Conservation (phyloP, 2,888 invertebrate species). For the Choreutis nemorana region DNA sequence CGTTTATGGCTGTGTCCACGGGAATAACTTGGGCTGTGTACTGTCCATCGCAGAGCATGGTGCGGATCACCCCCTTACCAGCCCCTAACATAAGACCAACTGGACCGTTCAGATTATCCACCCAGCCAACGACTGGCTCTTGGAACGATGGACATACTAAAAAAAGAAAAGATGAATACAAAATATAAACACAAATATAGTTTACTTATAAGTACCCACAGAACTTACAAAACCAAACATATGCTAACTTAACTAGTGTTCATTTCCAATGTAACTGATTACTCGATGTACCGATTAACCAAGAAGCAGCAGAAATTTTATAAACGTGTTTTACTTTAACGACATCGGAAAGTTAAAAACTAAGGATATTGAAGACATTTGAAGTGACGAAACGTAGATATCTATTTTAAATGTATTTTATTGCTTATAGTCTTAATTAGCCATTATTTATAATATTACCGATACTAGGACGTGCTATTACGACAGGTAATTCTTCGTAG, state of each 20-base stretch:
- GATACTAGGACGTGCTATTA: conserved; percentile 91
- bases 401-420: no score
- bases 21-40: conserved; percentile 78
- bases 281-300: no score
- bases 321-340: no score
- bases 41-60: conserved; percentile 78
- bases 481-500: conserved; percentile 77
- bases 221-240: background rate
- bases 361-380: no score
- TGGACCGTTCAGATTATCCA: conserved; percentile 91
- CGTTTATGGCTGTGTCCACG: conserved; percentile 82
- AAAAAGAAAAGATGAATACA: conserved; percentile 15
- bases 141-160: conserved; percentile 51
- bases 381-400: no score
- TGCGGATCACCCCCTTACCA: conserved; percentile 86
- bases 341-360: no score
- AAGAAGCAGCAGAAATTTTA: no score
- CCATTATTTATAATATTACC: no score
- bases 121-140: conserved; percentile 87
- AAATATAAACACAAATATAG: no score
- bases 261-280: no score
- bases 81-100: conserved; percentile 82
- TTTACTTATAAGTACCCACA: no score
- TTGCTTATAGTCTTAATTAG: no score
- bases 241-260: background rate